phyloP scores from a whole-genome alignment of 1,140 invertebrate species.

The Trachymyrmex septentrionalis region DNA sequence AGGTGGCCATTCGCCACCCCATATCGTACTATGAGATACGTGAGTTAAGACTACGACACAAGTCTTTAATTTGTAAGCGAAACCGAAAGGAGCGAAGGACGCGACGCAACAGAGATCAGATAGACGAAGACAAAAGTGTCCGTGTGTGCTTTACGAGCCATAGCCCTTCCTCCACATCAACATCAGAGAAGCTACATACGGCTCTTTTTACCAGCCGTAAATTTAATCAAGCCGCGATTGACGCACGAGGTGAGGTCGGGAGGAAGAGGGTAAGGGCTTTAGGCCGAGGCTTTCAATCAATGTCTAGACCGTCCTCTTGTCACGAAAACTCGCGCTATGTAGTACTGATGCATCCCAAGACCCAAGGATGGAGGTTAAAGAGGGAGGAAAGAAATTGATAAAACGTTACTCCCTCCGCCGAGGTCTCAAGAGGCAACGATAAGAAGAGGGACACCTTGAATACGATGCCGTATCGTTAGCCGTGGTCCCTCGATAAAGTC shows the following conservation, averaged over 20 bases:
- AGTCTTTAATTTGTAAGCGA: conserved; percentile 63
- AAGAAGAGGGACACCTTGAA: conserved; percentile 54
- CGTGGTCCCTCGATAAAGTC: conserved; percentile 70
- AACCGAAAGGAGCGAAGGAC: neutral
- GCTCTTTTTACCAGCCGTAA: conserved; percentile 68
- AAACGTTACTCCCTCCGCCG: conserved; percentile 74
- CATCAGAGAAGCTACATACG: conserved; percentile 19
- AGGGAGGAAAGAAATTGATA: conserved; percentile 81
- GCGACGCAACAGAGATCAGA: conserved; percentile 19
- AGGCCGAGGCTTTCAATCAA: conserved; percentile 81
- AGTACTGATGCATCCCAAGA: conserved; percentile 26
- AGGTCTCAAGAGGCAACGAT: conserved; percentile 70
- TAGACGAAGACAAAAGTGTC: conserved; percentile 45
- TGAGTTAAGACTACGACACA: conserved; percentile 57
- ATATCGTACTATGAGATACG: conserved; percentile 36
- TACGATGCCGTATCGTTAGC: conserved; percentile 52
- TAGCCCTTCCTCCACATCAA: conserved; percentile 29
- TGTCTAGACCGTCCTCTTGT: conserved; percentile 79
- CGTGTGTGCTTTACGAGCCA: conserved; percentile 64
- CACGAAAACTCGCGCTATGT: conserved; percentile 68
- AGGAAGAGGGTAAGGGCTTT: conserved; percentile 21
- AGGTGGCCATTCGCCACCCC: conserved; percentile 8
- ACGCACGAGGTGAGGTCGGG: conserved; percentile 56
- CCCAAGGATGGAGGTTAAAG: conserved; percentile 27
- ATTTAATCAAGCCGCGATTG: conserved; percentile 79